phyloP scores from a whole-genome alignment of 2,888 invertebrate species.

The Drosophila colorata region DNA sequence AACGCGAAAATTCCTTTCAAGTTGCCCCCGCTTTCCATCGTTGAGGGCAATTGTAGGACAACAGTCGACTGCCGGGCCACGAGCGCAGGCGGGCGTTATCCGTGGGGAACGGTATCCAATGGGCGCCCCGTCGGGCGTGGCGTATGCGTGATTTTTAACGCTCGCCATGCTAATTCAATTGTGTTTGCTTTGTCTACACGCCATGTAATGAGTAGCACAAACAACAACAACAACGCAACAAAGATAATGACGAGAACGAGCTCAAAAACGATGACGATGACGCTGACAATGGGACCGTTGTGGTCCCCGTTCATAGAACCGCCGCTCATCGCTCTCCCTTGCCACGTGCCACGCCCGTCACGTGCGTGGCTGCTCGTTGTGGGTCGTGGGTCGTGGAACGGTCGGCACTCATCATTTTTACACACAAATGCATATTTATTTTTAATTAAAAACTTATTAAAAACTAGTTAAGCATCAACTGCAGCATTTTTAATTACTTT shows the following conservation, averaged over 20 bases:
- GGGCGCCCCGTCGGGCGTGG: constrained; percentile 45
- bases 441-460: constrained; percentile 81
- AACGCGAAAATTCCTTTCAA: constrained; percentile 3
- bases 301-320: constrained; percentile 26
- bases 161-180: constrained; percentile 79
- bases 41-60: constrained; percentile 78
- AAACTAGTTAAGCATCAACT: constrained; percentile 80
- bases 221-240: constrained; percentile 59
- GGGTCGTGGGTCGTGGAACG: constrained; percentile 15
- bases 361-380: constrained; percentile 49
- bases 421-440: constrained; percentile 81
- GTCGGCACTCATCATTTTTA: constrained; percentile 67
- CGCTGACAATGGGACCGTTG: constrained; percentile 39
- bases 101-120: constrained; percentile 44
- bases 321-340: background rate
- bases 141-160: constrained; percentile 79
- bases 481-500: constrained; percentile 81
- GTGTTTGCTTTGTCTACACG: constrained; percentile 79
- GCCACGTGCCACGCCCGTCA: constrained; percentile 49
- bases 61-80: constrained; percentile 23
- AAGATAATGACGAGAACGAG: constrained; percentile 55
- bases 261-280: constrained; percentile 36
- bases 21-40: constrained; percentile 39
- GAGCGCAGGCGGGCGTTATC: constrained; percentile 36
- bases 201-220: constrained; percentile 78